Evolutionary conservation across 2,113 vertebrate genomes (phyloP).

Genomic region (Sula dactylatra): DNA sequence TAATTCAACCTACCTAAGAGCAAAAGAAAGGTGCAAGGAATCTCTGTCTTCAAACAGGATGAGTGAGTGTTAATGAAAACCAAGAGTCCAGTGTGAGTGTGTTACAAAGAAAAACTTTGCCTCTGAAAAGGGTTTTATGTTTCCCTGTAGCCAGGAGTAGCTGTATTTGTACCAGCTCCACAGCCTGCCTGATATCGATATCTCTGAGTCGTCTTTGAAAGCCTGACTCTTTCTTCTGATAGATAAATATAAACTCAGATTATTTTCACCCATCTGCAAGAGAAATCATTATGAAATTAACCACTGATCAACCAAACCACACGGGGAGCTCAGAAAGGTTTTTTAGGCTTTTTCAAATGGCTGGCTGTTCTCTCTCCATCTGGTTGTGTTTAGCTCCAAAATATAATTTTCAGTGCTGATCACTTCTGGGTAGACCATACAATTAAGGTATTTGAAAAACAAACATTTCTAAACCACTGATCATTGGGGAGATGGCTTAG

Average conservation of each 20-base stretch:
- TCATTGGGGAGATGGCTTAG: constrained; percentile 63
- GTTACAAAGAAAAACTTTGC: constrained; percentile 30
- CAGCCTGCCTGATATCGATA: constrained; percentile 11
- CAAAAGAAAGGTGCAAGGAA: constrained; percentile 14
- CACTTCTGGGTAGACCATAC: constrained; percentile 79
- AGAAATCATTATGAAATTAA: constrained; percentile 77
- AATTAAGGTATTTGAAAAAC: constrained; percentile 85
- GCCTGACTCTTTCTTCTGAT: constrained; percentile 33
- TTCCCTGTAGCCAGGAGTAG: constrained; percentile 45
- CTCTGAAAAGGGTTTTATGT: constrained; percentile 46
- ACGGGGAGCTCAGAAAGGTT: background rate
- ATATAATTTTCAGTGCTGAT: constrained; percentile 77
- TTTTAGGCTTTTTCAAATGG: constrained; percentile 48
- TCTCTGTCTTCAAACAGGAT: background rate
- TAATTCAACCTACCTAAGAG: constrained; percentile 25
- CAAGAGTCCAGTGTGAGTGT: background rate
- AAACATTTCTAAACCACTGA: constrained; percentile 78
- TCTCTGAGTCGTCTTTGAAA: background rate
- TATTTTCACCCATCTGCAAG: constrained; percentile 56
- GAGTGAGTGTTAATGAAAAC: constrained; percentile 29
- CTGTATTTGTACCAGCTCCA: constrained; percentile 17
- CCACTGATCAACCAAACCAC: constrained; percentile 71
- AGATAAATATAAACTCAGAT: constrained; percentile 49
- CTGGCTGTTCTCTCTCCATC: constrained; percentile 72
- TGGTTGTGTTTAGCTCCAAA: constrained; percentile 78